Base-by-base conservation (phyloP, 2,888 invertebrate species). In the Caenorhabditis panamensis region DNA sequence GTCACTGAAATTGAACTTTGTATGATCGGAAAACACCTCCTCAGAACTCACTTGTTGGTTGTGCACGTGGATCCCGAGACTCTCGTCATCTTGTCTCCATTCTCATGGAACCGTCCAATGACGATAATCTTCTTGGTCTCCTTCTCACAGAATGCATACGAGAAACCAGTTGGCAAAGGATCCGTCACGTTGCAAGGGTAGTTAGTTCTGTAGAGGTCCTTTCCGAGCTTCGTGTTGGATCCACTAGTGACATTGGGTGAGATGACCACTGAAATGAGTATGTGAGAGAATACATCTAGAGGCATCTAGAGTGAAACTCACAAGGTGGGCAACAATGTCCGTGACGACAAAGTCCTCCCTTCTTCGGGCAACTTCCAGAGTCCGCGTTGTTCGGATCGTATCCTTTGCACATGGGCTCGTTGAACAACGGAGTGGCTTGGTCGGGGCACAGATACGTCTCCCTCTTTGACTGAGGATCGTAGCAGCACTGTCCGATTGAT, bases 271-370 rank as follows among this genome's bases (percentile, higher is more conserved):
- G 31, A 11, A 68, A 18, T 24, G 9, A 31, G 31, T 31, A 31
- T 31, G 31, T 31, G 4, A 22, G 24, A 13, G 3, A 22, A 8
- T 53, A n/a, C n/a, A n/a, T n/a, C n/a, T n/a, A n/a, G n/a, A n/a
- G n/a, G n/a, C n/a, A n/a, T n/a, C n/a, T n/a, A 18, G 11, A 2
- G 5, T 1, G 20, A 20, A 36, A 37, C 77, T 68, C 41, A 77
- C 77, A 11, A 8, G 24, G 9, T 20, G 77, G 77, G 22, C 77
- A 77, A 20, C 77, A 77, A 58, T 77, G 77, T 26, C 69, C 77
- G 26, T 41, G 11, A 1, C 5, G 36, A 49, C 77, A 77, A 11
- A 22, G n/a, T n/a, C 58, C 63, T 20, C 77, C 69, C 26, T 36
- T 41, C 51, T 63, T 56, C n/a, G 54, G 37, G 49, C 77, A 77